Base-by-base conservation (phyloP, 1,140 invertebrate species). In the Chymomyza costata region DNA sequence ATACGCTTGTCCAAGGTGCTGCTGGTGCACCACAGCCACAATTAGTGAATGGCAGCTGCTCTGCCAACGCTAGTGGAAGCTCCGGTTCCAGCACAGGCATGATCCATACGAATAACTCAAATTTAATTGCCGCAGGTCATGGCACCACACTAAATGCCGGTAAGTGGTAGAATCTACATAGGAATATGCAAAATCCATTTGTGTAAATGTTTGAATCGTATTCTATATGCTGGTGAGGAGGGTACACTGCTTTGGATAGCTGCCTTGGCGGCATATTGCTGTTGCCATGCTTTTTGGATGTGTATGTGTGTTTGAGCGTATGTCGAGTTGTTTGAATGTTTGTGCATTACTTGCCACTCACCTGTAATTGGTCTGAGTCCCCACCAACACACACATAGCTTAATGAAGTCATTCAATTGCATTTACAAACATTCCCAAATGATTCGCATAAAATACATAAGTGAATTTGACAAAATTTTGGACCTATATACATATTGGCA, bases 51-150 rank as follows among this genome's bases (percentile, higher is more conserved):
- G 71, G 70, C 59, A 76, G 48, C 70, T 45, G 45, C 56, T 46
- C 34, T 6, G 45, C 13, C 56, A 54, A 38, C 45, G 19, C 14
- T 32, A 54, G 32, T 40, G 50, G 31, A 48, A 50, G 39, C 11
- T 48, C 55, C 43, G 49, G 50, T 35, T 62, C 65, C 44, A 55
- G 62, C 49, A 46, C 66, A 63, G 58, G 73, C 66, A 78, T 78
- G 71, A 78, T 78, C 63, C 71, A 78, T 78, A 63, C 73, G 63
- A 78, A 78, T 80, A 78, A 78, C 64, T 78, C 73, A 52, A 78
- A 78, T 78, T 80, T 78, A 70, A 78, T 78, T 78, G 66, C 69
- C 51, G 59, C 55, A 35, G 55, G 70, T 54, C 70, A 73, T 44
- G 58, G 53, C 55, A 76, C 45, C 35, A 59, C 70, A 41, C 65